A percentile compares a stretch with the other conserved stretches of the same genome.
Evolutionary conservation across 2,888 invertebrate species (phyloP).

Genomic region (Ceramica pisi): DNA sequence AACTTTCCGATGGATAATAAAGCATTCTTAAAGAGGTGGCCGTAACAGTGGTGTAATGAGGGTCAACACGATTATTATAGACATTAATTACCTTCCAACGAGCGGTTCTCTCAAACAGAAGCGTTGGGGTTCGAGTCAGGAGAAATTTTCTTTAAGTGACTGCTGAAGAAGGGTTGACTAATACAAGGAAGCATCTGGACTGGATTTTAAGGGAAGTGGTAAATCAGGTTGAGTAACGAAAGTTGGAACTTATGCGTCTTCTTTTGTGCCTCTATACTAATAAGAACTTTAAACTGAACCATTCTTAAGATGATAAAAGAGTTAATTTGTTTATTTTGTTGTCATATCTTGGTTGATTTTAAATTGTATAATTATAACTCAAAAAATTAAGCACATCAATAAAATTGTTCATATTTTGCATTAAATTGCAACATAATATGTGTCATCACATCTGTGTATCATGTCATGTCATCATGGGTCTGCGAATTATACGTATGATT

Average conservation of each 20-base stretch:
- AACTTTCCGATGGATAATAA: slow-evolving; percentile 69
- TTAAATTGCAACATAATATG: too few relatives aligned
- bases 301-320: too few relatives aligned
- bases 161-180: not conserved
- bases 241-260: not conserved
- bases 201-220: not conserved
- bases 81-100: slow-evolving; percentile 75
- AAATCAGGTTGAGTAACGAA: not conserved
- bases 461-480: too few relatives aligned
- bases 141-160: slow-evolving; percentile 24
- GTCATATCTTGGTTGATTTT: too few relatives aligned
- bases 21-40: slow-evolving; percentile 74
- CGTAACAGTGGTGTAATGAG: slow-evolving; percentile 74
- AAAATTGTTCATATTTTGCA: too few relatives aligned
- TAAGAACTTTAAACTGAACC: too few relatives aligned
- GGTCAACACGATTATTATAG: slow-evolving; percentile 77
- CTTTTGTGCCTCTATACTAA: too few relatives aligned
- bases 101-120: slow-evolving; percentile 53
- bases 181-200: slow-evolving; percentile 13
- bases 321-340: too few relatives aligned
- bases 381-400: too few relatives aligned
- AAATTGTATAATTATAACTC: too few relatives aligned
- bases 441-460: too few relatives aligned
- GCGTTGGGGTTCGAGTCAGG: slow-evolving; percentile 31
- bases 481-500: too few relatives aligned